A percentile compares a stretch with the other conserved stretches of the same genome.
Conservation (phyloP, 1,140 invertebrate species). For the Panonychus citri region DNA sequence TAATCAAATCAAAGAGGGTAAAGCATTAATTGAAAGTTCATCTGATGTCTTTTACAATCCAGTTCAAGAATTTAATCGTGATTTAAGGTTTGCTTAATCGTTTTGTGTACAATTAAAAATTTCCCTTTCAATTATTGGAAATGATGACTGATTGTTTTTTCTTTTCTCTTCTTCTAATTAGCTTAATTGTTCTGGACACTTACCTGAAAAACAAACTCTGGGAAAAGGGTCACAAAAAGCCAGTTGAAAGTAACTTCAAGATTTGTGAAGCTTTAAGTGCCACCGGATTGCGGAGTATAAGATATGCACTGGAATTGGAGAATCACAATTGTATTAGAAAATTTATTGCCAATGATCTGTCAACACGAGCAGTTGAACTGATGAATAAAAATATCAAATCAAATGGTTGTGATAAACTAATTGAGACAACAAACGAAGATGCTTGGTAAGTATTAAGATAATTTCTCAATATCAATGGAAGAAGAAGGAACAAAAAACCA, state of each 20-base stretch:
- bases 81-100: constrained; percentile 42
- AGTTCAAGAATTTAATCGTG: constrained; percentile 89
- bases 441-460: constrained; percentile 37
- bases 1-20: constrained; percentile 36
- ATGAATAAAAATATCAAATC: constrained; percentile 56
- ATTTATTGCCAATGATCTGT: constrained; percentile 84
- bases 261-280: constrained; percentile 87
- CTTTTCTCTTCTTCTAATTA: background rate
- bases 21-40: constrained; percentile 40
- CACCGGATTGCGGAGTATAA: constrained; percentile 73
- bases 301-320: constrained; percentile 67
- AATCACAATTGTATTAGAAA: constrained; percentile 18
- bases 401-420: constrained; percentile 49
- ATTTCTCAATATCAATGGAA: too few species aligned
- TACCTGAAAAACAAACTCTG: constrained; percentile 19
- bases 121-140: background rate
- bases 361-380: constrained; percentile 53
- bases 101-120: constrained; percentile 6
- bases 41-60: constrained; percentile 86
- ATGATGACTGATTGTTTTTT: background rate
- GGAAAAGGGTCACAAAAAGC: constrained; percentile 5
- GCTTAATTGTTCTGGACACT: constrained; percentile 8
- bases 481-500: background rate
- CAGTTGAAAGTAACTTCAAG: background rate
- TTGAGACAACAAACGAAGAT: constrained; percentile 49